Evolutionary conservation across 2,888 invertebrate species (phyloP).

Genomic region (Stenolophus ochropezus): DNA sequence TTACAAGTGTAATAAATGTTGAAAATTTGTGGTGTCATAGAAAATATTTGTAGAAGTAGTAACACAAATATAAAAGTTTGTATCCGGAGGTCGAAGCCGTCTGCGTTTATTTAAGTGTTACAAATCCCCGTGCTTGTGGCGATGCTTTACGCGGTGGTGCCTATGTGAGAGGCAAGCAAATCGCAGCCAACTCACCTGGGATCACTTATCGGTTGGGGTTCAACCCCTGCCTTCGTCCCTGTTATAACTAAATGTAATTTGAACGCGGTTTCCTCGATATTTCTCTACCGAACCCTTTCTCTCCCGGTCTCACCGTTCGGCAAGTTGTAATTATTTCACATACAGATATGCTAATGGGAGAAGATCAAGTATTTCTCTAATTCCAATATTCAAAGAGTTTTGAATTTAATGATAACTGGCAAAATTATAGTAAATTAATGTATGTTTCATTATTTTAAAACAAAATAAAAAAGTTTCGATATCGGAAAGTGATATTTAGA

Average conservation of each 20-base stretch:
- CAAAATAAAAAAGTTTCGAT: too few relatives aligned
- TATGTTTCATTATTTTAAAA: too few relatives aligned
- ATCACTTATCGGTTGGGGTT: conserved; percentile 5
- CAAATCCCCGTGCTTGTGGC: background rate
- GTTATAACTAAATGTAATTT: conserved; percentile 37
- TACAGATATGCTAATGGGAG: conserved; percentile 7
- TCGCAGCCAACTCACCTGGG: conserved; percentile 20
- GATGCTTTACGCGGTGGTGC: background rate
- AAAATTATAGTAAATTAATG: too few relatives aligned
- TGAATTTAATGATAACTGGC: too few relatives aligned
- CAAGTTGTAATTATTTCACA: background rate
- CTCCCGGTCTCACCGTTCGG: background rate
- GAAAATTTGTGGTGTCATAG: too few relatives aligned
- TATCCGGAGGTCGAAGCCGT: background rate
- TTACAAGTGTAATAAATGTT: too few relatives aligned
- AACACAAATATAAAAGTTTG: background rate
- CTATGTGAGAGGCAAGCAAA: conserved; percentile 21
- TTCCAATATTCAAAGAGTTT: too few relatives aligned
- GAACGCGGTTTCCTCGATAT: conserved; percentile 11
- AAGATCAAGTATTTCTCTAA: too few relatives aligned
- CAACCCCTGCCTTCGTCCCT: background rate
- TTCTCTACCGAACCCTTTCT: background rate
- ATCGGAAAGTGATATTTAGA: too few relatives aligned
- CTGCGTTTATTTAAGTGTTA: conserved; percentile 20
- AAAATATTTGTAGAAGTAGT: background rate